Evolutionary conservation across 2,113 vertebrate genomes (phyloP).

Genomic region (Aegypius monachus): DNA sequence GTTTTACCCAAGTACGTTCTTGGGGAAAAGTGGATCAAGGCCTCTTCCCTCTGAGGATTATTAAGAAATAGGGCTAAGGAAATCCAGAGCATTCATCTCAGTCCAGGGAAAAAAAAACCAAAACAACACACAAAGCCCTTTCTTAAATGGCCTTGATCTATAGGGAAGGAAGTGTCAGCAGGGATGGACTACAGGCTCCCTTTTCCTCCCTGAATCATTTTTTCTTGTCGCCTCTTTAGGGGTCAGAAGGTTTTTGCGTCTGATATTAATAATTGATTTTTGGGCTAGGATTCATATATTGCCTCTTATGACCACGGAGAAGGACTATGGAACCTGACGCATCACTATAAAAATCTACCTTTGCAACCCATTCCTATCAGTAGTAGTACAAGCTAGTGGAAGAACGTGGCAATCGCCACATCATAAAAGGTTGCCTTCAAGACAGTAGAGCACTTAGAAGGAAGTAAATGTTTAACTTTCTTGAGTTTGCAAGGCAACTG

Average conservation of each 20-base stretch:
- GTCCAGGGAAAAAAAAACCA: background rate
- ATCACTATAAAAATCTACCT: background rate
- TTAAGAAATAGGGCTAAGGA: background rate
- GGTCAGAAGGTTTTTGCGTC: background rate
- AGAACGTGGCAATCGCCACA: accelerated
- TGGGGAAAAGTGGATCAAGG: background rate
- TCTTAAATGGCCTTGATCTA: background rate
- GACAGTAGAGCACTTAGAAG: background rate
- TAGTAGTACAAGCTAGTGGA: background rate
- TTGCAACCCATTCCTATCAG: background rate
- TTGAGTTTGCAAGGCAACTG: background rate
- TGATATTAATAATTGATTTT: background rate
- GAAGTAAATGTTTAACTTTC: background rate
- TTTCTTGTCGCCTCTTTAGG: background rate
- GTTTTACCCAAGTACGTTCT: background rate
- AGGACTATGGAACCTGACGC: background rate
- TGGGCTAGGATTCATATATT: background rate
- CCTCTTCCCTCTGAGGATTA: background rate
- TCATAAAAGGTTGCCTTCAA: background rate
- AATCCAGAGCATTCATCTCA: background rate
- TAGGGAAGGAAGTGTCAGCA: background rate
- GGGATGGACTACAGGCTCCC: background rate
- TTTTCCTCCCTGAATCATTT: background rate
- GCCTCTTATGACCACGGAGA: accelerated
- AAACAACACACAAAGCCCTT: background rate